phyloP scores from a whole-genome alignment of 2,113 vertebrate species.

The Emydura subglobosa region DNA sequence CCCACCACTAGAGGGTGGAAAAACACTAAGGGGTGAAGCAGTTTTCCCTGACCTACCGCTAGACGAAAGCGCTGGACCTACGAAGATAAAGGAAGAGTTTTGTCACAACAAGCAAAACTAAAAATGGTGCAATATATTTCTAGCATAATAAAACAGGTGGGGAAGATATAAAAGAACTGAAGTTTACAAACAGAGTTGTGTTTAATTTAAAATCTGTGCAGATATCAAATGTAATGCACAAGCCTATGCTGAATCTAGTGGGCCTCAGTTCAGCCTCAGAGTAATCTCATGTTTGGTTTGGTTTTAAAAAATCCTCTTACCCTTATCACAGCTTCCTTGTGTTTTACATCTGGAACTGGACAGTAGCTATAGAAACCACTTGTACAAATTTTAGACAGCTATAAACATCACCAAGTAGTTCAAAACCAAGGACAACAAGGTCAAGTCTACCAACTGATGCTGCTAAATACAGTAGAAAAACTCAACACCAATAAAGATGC shows the following conservation, averaged over 20 bases:
- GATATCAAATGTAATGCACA: slow-evolving; percentile 10
- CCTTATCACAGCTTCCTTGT: slow-evolving; percentile 73
- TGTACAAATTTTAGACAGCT: slow-evolving; percentile 64
- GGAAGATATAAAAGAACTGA: slow-evolving; percentile 14
- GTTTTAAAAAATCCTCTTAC: slow-evolving; percentile 62
- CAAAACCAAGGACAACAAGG: slow-evolving; percentile 62
- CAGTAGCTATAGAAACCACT: slow-evolving; percentile 79
- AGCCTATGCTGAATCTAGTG: slow-evolving; percentile 17
- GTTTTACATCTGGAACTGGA: slow-evolving; percentile 70
- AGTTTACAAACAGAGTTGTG: not conserved
- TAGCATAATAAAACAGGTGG: slow-evolving; percentile 7
- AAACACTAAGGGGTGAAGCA: too few relatives aligned
- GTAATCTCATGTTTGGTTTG: slow-evolving; percentile 70
- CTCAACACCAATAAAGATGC: not conserved
- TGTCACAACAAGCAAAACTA: not conserved
- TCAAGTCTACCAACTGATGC: slow-evolving; percentile 55
- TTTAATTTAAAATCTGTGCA: slow-evolving; percentile 9
- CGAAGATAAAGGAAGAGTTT: too few relatives aligned
- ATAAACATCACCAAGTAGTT: slow-evolving; percentile 71
- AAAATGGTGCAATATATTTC: not conserved
- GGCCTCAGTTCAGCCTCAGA: slow-evolving; percentile 56
- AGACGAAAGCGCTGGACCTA: too few relatives aligned
- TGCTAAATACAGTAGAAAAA: slow-evolving; percentile 39
- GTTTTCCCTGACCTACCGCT: too few relatives aligned
- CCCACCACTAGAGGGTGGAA: too few relatives aligned